These are phyloP conservation scores for Eretmochelys imbricata DNA, from an alignment of 2,113 vertebrate species.

Conservation along the genomic window DNA sequence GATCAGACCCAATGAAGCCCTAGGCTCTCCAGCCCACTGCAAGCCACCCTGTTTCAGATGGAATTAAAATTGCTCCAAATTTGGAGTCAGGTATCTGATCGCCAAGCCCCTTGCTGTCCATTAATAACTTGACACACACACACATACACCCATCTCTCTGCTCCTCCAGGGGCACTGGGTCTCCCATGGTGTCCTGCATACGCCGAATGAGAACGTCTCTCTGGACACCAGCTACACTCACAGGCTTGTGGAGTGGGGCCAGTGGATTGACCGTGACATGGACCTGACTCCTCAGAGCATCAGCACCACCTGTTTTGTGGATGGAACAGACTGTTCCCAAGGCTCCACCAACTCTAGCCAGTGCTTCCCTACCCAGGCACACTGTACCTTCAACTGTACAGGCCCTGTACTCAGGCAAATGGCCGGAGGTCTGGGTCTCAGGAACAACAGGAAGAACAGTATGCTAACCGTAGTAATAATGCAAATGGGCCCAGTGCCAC, in stretches of 20 bases:
- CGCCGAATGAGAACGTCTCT: constrained; percentile 52
- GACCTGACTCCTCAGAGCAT: constrained; percentile 82
- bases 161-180: constrained; percentile 80
- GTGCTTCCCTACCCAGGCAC: constrained; percentile 83
- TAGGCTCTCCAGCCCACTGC: too few species aligned
- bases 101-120: too few species aligned
- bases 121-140: too few species aligned
- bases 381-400: neutral
- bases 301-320: constrained; percentile 78
- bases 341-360: constrained; percentile 79
- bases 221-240: constrained; percentile 73
- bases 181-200: constrained; percentile 83
- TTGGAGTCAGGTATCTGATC: too few species aligned
- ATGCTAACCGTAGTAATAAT: neutral
- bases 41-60: too few species aligned
- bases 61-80: too few species aligned
- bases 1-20: too few species aligned
- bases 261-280: constrained; percentile 88
- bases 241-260: constrained; percentile 86
- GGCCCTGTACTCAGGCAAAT: neutral
- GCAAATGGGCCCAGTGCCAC: too few species aligned
- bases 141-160: neutral
- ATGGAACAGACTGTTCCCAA: constrained; percentile 77
- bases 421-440: neutral
- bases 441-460: neutral